Conservation (phyloP, 2,888 invertebrate genomes). For the Eupithecia centaureata region DNA sequence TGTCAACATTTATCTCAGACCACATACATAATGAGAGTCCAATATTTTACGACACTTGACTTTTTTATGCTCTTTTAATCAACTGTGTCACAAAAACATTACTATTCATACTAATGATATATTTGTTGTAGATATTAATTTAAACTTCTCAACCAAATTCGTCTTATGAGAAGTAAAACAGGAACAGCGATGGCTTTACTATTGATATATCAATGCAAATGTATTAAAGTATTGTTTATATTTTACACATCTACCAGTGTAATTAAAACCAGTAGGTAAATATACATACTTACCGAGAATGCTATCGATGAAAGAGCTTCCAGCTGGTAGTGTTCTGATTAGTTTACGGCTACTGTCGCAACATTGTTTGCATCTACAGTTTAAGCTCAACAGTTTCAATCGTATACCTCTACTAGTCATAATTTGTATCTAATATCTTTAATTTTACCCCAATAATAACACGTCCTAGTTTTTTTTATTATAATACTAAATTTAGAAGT, state of each 20-base stretch:
- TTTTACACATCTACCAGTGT: background rate
- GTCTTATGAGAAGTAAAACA: background rate
- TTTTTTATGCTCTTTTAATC: background rate
- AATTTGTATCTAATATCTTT: background rate
- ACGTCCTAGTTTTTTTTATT: background rate
- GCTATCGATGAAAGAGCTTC: background rate
- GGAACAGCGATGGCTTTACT: background rate
- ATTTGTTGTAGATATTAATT: background rate
- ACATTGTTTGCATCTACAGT: background rate
- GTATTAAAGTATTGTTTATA: background rate
- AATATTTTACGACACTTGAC: conserved; percentile 8
- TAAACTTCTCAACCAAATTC: background rate
- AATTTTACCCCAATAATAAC: background rate
- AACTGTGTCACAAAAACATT: background rate
- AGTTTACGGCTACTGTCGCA: background rate
- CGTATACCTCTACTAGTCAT: background rate
- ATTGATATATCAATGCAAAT: background rate
- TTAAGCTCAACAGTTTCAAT: background rate
- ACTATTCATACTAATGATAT: background rate
- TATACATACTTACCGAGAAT: no score
- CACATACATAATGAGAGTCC: conserved; percentile 9
- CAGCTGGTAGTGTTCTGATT: background rate
- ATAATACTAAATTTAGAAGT: background rate
- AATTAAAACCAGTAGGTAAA: background rate
- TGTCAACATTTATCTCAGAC: conserved; percentile 29